These are phyloP conservation scores for Tupaia tana DNA, from an alignment of 2,113 vertebrate species.

Conservation along the genomic window DNA sequence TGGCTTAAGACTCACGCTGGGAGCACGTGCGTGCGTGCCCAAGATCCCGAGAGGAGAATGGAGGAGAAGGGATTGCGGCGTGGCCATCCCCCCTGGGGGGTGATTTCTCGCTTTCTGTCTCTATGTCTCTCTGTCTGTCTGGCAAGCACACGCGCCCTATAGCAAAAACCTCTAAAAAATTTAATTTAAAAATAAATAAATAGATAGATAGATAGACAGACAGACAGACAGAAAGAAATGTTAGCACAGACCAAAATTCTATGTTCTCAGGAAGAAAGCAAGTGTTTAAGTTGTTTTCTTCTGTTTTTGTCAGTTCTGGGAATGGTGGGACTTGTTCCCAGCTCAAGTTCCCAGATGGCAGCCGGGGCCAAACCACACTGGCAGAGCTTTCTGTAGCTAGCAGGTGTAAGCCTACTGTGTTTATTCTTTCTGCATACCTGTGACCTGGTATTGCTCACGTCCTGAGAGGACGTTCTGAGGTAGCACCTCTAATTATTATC, in stretches of 20 bases:
- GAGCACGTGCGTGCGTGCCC: too few species aligned
- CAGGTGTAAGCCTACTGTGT: neutral
- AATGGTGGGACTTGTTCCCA: neutral
- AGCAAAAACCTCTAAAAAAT: too few species aligned
- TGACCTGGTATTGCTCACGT: constrained; percentile 2
- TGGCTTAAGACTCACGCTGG: too few species aligned
- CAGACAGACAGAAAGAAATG: too few species aligned
- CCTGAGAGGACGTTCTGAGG: neutral
- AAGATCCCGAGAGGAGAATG: too few species aligned
- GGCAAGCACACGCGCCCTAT: too few species aligned
- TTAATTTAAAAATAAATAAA: too few species aligned
- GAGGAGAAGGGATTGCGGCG: too few species aligned
- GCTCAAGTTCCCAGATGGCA: neutral
- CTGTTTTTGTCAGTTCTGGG: neutral
- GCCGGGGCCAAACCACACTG: neutral
- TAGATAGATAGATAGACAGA: too few species aligned
- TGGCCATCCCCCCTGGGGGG: too few species aligned
- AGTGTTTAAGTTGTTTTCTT: neutral
- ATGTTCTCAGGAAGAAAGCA: constrained; percentile 11
- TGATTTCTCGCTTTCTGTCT: too few species aligned
- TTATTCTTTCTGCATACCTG: neutral
- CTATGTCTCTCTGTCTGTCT: too few species aligned
- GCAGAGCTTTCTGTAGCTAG: neutral
- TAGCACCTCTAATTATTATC: constrained; percentile 26
- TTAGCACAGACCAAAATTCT: neutral